phyloP scores from a whole-genome alignment of 37 sponge, comb jelly and placozoan species.

The Tethya wilhelma region DNA sequence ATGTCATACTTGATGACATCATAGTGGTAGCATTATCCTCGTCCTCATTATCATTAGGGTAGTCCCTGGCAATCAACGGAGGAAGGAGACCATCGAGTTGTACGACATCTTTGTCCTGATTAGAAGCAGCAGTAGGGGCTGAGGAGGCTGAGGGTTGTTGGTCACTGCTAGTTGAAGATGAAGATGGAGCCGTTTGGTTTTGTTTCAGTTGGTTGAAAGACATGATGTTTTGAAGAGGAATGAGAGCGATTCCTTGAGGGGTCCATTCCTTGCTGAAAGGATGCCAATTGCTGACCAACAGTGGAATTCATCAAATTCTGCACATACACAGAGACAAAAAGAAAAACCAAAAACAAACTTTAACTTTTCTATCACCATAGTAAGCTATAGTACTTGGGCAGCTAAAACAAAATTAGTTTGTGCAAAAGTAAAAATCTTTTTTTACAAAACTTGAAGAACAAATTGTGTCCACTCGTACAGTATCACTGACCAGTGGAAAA shows the following conservation, averaged over 20 bases:
- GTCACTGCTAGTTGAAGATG: too few species aligned
- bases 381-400: too few species aligned
- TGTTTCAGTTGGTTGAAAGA: constrained; percentile 31
- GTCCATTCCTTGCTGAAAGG: constrained; percentile 35
- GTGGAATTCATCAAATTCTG: constrained; percentile 10
- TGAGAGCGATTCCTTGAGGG: constrained; percentile 34
- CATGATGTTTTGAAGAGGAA: constrained; percentile 22
- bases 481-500: too few species aligned
- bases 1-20: not conserved
- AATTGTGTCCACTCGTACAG: too few species aligned
- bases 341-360: too few species aligned
- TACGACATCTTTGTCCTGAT: not conserved
- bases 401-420: too few species aligned
- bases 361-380: too few species aligned
- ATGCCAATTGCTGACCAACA: constrained; percentile 7
- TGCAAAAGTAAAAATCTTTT: too few species aligned
- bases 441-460: too few species aligned
- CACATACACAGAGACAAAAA: too few species aligned
- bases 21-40: too few species aligned
- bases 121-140: not conserved
- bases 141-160: not conserved
- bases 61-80: not conserved
- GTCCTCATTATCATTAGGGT: too few species aligned
- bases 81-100: constrained; percentile 43
- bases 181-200: constrained; percentile 5